These are phyloP conservation scores for Dolichomitus sp. DNA, from an alignment of 2,888 invertebrate species.

Conservation along the genomic window DNA sequence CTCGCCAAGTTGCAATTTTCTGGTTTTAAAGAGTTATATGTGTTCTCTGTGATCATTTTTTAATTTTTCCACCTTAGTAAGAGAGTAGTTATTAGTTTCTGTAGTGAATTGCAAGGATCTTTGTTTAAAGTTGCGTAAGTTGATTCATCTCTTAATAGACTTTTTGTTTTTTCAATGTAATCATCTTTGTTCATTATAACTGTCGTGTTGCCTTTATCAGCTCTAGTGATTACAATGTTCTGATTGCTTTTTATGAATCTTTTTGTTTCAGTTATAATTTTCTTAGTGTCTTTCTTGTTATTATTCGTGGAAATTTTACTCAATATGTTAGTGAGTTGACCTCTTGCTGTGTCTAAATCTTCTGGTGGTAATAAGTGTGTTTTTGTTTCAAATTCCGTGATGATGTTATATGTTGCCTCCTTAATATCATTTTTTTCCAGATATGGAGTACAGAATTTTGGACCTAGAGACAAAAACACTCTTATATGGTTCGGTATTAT, in stretches of 20 bases:
- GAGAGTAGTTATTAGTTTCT: neutral
- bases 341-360: too few relatives aligned
- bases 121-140: too few relatives aligned
- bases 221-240: conserved; percentile 7
- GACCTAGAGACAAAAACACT: neutral
- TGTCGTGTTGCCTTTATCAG: conserved; percentile 7
- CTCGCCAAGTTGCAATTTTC: too few relatives aligned
- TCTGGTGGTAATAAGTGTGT: too few relatives aligned
- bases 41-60: too few relatives aligned
- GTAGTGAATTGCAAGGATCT: too few relatives aligned
- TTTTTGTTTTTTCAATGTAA: neutral
- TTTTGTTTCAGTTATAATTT: neutral
- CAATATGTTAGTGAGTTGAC: too few relatives aligned
- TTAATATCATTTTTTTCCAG: neutral
- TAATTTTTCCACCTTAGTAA: conserved; percentile 9
- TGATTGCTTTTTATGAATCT: neutral
- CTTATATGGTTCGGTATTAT: too few relatives aligned
- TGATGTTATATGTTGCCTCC: too few relatives aligned
- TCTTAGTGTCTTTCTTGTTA: neutral
- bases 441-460: neutral
- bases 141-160: neutral
- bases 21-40: too few relatives aligned
- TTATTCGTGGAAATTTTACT: too few relatives aligned
- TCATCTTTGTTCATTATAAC: neutral
- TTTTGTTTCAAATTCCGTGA: too few relatives aligned